phyloP scores from a whole-genome alignment of 2,797 vertebrate genomes.

The Danio tinwini region DNA sequence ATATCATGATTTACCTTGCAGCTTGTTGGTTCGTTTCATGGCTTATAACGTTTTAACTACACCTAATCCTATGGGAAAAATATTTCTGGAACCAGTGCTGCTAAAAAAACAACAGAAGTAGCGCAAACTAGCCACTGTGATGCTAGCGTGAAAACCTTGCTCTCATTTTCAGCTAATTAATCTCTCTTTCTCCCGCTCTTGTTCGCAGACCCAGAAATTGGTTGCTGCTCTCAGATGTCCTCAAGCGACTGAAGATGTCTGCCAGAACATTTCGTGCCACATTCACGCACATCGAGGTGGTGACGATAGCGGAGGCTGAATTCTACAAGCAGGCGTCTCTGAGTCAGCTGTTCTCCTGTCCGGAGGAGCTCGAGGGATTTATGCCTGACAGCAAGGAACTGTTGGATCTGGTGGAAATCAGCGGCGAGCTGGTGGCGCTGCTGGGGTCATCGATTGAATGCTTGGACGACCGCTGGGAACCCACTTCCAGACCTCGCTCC shows the following conservation, averaged over 20 bases:
- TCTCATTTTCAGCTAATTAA: background rate
- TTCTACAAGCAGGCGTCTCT: slow-evolving; percentile 90
- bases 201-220: slow-evolving; percentile 87
- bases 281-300: slow-evolving; percentile 88
- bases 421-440: slow-evolving; percentile 86
- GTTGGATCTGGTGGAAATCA: slow-evolving; percentile 91
- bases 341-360: slow-evolving; percentile 89
- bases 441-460: slow-evolving; percentile 89
- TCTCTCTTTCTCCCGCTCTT: background rate
- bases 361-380: slow-evolving; percentile 87
- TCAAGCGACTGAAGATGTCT: slow-evolving; percentile 89
- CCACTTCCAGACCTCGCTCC: slow-evolving; percentile 58
- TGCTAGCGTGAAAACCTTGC: background rate
- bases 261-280: slow-evolving; percentile 87
- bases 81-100: too few relatives aligned
- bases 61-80: too few relatives aligned
- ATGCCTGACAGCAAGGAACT: slow-evolving; percentile 87
- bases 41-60: background rate
- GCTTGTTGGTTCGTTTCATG: background rate
- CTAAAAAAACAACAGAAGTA: background rate
- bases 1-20: background rate
- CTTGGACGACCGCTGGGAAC: slow-evolving; percentile 79
- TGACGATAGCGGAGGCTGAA: slow-evolving; percentile 86
- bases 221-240: slow-evolving; percentile 89
- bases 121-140: background rate